phyloP scores from a whole-genome alignment of 2,888 invertebrate species.

The Synanthedon andrenaeformis region DNA sequence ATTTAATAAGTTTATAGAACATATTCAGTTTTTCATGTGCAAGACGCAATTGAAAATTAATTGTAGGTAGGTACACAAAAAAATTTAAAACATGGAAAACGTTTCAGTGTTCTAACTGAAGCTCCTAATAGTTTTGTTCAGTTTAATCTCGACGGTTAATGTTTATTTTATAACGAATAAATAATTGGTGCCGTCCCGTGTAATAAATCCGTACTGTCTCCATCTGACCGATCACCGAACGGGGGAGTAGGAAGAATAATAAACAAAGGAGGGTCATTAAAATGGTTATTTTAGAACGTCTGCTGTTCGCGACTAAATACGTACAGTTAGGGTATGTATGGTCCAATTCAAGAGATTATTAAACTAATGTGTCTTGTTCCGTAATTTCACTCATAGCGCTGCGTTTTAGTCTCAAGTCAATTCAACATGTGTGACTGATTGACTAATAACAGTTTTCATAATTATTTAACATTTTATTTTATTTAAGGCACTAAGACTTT shows the following conservation, averaged over 20 bases:
- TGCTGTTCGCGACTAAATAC: conserved; percentile 31
- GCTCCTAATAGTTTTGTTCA: too few relatives aligned
- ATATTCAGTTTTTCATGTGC: too few relatives aligned
- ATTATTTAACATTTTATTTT: too few relatives aligned
- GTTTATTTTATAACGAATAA: conserved; percentile 1
- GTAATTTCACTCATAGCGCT: background rate
- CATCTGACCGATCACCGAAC: conserved; percentile 9
- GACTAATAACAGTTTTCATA: too few relatives aligned
- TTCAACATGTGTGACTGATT: too few relatives aligned
- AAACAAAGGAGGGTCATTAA: conserved; percentile 63
- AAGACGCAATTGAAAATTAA: too few relatives aligned
- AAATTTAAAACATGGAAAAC: too few relatives aligned
- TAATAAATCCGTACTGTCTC: conserved; percentile 25
- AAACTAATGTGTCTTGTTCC: background rate
- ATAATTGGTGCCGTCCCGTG: conserved; percentile 7
- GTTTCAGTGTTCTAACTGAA: too few relatives aligned
- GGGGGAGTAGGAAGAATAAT: conserved; percentile 36
- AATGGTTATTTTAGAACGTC: conserved; percentile 56
- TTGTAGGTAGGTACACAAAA: too few relatives aligned
- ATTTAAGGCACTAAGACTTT: too few relatives aligned
- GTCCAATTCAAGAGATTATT: conserved; percentile 5
- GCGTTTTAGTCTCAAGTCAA: too few relatives aligned
- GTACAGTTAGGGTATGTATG: conserved; percentile 12
- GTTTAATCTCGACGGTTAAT: background rate
- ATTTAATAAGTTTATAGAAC: too few relatives aligned